These are phyloP conservation scores for Drosophila atripex DNA, from an alignment of 2,888 invertebrate species.

Conservation along the genomic window DNA sequence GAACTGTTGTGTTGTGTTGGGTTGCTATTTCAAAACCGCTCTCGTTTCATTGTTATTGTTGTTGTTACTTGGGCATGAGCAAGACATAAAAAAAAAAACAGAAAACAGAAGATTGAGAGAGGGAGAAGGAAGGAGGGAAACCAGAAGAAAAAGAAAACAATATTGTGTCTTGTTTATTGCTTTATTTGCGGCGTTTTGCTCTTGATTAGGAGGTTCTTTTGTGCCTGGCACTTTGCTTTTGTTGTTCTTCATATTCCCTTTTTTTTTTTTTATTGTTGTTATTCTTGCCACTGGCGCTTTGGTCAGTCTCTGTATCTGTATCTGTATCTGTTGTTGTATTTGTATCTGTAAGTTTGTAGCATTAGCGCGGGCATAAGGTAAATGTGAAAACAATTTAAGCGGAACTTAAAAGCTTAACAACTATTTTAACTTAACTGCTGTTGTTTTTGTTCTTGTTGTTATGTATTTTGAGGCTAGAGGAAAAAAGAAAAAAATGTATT, in stretches of 20 bases:
- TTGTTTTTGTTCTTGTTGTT: slow-evolving; percentile 33
- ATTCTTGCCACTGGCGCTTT: slow-evolving; percentile 45
- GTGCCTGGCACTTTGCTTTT: slow-evolving; percentile 63
- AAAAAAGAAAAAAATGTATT: slow-evolving; percentile 57
- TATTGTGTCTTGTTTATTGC: slow-evolving; percentile 75
- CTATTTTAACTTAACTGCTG: slow-evolving; percentile 59
- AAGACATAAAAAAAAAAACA: slow-evolving; percentile 16
- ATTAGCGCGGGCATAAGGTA: slow-evolving; percentile 48
- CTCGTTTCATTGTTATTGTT: slow-evolving; percentile 55
- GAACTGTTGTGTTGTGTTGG: slow-evolving; percentile 29
- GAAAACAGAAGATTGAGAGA: background rate
- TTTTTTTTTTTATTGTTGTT: slow-evolving; percentile 27
- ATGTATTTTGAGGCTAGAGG: slow-evolving; percentile 52
- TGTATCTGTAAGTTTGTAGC: slow-evolving; percentile 38
- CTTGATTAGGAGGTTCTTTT: slow-evolving; percentile 79
- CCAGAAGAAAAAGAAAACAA: slow-evolving; percentile 50
- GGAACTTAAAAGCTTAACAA: slow-evolving; percentile 74
- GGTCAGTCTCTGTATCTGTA: slow-evolving; percentile 13
- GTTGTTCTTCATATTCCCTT: slow-evolving; percentile 36
- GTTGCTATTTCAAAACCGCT: slow-evolving; percentile 51
- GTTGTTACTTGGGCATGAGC: slow-evolving; percentile 48
- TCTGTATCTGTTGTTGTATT: slow-evolving; percentile 17
- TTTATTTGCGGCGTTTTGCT: slow-evolving; percentile 77
- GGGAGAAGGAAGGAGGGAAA: background rate
- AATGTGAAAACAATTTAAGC: slow-evolving; percentile 77